Conservation (phyloP, 2,113 vertebrate species). For the Poecile atricapillus region DNA sequence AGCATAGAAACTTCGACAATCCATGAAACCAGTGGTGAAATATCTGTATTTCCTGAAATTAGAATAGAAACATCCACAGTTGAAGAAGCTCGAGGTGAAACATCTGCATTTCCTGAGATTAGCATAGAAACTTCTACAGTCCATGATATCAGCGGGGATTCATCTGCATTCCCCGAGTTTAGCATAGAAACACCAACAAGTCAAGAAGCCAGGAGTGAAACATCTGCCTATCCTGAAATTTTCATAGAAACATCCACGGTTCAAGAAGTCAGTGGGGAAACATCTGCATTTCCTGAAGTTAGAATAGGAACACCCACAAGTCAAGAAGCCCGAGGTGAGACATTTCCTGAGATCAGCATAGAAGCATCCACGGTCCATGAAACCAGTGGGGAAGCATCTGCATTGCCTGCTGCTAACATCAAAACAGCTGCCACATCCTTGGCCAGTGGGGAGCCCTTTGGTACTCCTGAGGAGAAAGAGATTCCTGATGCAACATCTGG, state of each 20-base stretch:
- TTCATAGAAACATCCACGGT: slow-evolving; percentile 41
- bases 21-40: slow-evolving; percentile 50
- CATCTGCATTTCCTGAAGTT: background rate
- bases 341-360: slow-evolving; percentile 54
- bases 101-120: background rate
- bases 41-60: background rate
- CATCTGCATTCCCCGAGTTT: slow-evolving; percentile 30
- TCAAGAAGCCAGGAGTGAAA: slow-evolving; percentile 39
- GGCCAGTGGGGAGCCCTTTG: slow-evolving; percentile 40
- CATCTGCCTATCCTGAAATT: slow-evolving; percentile 40
- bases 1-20: slow-evolving; percentile 18
- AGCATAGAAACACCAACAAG: background rate
- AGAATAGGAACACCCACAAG: slow-evolving; percentile 36
- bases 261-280: slow-evolving; percentile 56
- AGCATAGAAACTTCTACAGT: slow-evolving; percentile 39
- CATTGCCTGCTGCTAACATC: slow-evolving; percentile 51
- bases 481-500: slow-evolving; percentile 39
- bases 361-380: slow-evolving; percentile 40
- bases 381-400: slow-evolving; percentile 24
- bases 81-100: slow-evolving; percentile 58
- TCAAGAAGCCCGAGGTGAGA: slow-evolving; percentile 57
- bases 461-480: slow-evolving; percentile 42
- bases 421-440: slow-evolving; percentile 24
- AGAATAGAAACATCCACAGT: slow-evolving; percentile 43
- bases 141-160: background rate